Evolutionary conservation across 2,888 invertebrate species (phyloP), one percentile per base, ranked within the genome.

Genomic region (Dorcus hopei): DNA sequence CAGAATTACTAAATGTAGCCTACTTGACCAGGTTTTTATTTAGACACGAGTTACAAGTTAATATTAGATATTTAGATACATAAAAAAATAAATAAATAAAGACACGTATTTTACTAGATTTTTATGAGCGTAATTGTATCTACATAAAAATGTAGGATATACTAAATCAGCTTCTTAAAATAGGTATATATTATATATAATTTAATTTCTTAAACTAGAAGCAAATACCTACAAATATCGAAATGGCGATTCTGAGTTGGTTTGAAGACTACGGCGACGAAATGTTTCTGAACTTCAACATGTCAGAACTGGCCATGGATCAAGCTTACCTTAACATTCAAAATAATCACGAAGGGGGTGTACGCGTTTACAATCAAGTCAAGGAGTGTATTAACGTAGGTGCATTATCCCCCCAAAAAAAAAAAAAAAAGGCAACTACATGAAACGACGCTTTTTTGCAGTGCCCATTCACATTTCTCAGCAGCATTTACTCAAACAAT

Each of bases 331-430:
- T 83, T 68, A 77, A 80, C 57, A 78, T 82, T 38, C 73, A 70
- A 11, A 79, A 74, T 11, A 66, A 65, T n/a, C 68, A 70, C 51
- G 65, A 66, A 63, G 53, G 74, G 5, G 73, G 74, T 58, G 78
- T 82, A 9, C 85, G 83, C 70, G 77, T 90, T 3, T 90, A 90
- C 70, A 80, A 82, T 19, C 83, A 89, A 0, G 87, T 88, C 14
- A 84, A 86, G 55, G 87, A 90, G 69, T 91, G 91, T 70, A 82
- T 85, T 71, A 80, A 83, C 76, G 91, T 90, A 76, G 82, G 83
- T 79, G 50, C 11, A 45, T 23, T 41, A 54, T n/a, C 38, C 23
- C 14, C 39, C 14, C 14, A 14, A 41, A 52, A 41, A 38, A 47
- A 51, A n/a, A 14, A 41, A 52, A 41, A 38, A 47, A 51, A n/a